Evolutionary conservation across 2,113 vertebrate species (phyloP).

Genomic region (Apeltes quadracus): DNA sequence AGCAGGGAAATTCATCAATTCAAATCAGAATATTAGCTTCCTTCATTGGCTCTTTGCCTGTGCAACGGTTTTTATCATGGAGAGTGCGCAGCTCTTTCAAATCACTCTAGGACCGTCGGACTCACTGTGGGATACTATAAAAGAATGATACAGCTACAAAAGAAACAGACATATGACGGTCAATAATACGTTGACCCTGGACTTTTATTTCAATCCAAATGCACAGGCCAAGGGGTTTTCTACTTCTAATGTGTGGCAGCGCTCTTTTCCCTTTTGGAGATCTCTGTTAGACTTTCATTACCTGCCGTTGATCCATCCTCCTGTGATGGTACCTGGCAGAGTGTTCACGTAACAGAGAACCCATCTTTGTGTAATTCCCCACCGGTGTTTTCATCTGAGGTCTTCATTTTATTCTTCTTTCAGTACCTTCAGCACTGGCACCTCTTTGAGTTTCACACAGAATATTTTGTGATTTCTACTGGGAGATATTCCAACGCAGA

Average conservation of each 20-base stretch:
- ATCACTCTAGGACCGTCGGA: not conserved
- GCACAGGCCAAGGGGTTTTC: not conserved
- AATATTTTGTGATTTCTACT: not conserved
- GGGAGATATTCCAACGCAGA: not conserved
- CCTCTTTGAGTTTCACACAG: not conserved
- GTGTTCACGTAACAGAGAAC: not conserved
- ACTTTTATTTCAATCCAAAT: slow-evolving; percentile 7
- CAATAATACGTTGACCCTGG: not conserved
- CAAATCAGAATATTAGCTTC: not conserved
- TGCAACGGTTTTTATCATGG: not conserved
- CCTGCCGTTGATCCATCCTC: not conserved
- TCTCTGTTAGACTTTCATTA: not conserved
- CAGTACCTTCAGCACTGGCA: too few relatives aligned
- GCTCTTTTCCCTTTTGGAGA: not conserved
- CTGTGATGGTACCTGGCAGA: not conserved
- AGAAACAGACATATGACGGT: not conserved
- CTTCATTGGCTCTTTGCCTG: not conserved
- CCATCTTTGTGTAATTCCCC: not conserved
- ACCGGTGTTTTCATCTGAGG: not conserved
- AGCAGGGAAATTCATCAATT: not conserved
- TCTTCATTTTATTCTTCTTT: not conserved
- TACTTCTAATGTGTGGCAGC: slow-evolving; percentile 2
- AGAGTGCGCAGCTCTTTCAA: not conserved
- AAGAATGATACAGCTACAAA: not conserved
- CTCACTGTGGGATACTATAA: not conserved